phyloP scores from a whole-genome alignment of 2,888 invertebrate species.

The Argyresthia goedartella region DNA sequence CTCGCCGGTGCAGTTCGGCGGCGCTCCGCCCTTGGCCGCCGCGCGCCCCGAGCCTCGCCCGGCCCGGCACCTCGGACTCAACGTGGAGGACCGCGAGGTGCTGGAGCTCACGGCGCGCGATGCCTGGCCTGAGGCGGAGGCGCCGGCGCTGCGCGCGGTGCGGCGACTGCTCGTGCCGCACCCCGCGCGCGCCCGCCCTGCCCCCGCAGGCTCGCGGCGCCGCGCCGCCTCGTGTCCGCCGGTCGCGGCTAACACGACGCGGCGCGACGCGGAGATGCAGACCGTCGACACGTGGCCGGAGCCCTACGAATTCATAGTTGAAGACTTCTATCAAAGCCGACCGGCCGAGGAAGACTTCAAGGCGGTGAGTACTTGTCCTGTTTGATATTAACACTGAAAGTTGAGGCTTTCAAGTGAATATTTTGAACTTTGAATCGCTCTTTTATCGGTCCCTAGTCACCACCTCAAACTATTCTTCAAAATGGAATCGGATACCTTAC shows the following conservation, averaged over 20 bases:
- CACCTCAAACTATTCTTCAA: too few species aligned
- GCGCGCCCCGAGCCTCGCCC: constrained; percentile 19
- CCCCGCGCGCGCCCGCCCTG: constrained; percentile 13
- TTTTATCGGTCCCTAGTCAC: too few species aligned
- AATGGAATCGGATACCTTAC: too few species aligned
- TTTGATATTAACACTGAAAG: background rate
- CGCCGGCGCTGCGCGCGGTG: constrained; percentile 19
- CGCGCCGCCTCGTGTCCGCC: constrained; percentile 5
- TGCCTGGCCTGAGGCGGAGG: constrained; percentile 51
- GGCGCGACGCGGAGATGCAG: constrained; percentile 62
- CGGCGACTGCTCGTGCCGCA: too few species aligned
- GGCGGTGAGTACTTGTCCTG: background rate
- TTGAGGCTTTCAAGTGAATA: too few species aligned
- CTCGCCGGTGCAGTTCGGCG: constrained; percentile 54
- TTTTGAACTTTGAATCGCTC: too few species aligned
- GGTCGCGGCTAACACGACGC: constrained; percentile 59
- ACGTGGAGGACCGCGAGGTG: constrained; percentile 65
- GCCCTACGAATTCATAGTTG: constrained; percentile 72
- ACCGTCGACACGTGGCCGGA: constrained; percentile 19
- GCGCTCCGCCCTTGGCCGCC: constrained; percentile 36
- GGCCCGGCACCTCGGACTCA: constrained; percentile 16
- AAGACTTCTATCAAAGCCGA: background rate
- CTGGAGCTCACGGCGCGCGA: constrained; percentile 63
- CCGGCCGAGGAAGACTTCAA: background rate
- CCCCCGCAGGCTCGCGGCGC: constrained; percentile 14